Evolutionary conservation across 2,113 vertebrate genomes (phyloP), one percentile per base, ranked within the genome.

Genomic region (Micromys minutus): DNA sequence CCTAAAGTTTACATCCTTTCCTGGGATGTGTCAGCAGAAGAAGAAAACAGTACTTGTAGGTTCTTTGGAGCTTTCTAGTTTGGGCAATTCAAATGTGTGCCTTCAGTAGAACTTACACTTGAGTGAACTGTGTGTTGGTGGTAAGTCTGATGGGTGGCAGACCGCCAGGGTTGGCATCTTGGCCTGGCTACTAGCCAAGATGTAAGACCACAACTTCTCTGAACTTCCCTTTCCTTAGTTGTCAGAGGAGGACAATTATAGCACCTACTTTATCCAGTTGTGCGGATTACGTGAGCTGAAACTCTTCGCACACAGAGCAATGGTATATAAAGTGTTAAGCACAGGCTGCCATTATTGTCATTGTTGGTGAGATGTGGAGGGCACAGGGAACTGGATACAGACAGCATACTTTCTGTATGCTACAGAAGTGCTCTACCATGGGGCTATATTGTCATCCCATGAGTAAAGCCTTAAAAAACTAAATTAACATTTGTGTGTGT

Each of bases 261-360:
- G 59, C 11, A 69, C 13, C 17, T 93, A 72, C 26, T 47, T 77
- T 80, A 79, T 29, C 76, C 10, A 85, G 65, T 42, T 89, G 21
- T 72, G 67, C 74, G n/a, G 45, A 87, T 87, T 71, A 84, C 93
- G 39, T 93, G 87, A 95, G 42, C 84, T 57, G 95, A 93, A 95
- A 90, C 36, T 93, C n/a, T 87, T 79, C 88, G 52, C 29, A 69
- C 69, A 95, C 21, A 90, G 57, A 92, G 94, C 26, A 77, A 87
- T 45, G 74, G 31, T 86, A 4, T n/a, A 77, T 26, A 7, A 74
- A n/a, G 74, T 22, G 59, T 80, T 95, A 69, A 94, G 89, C 47
- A 79, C 17, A 47, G 96, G 22, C 39, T 90, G 45, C 87, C 42
- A 87, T 77, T 80, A 89, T 74, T 90, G 45, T 87, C 42, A 87